Percentiles rank a stretch among this genome's conserved stretches.
These are phyloP conservation scores for Suricata suricatta DNA, from an alignment of 2,113 vertebrate genomes.

Conservation along the genomic window DNA sequence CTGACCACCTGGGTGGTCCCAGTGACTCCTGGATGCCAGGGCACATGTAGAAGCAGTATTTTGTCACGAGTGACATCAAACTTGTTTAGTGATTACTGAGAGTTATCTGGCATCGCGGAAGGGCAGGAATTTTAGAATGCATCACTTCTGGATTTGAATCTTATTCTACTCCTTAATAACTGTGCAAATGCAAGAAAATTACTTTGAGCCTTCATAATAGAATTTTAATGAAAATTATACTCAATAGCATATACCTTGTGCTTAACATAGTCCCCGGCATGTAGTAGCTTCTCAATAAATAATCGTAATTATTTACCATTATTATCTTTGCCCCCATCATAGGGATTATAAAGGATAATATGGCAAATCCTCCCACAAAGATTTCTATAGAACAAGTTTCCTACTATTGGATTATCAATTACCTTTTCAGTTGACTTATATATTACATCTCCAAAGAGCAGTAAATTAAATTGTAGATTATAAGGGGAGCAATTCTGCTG, in stretches of 20 bases:
- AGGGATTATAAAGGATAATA: background rate
- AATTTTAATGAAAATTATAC: slow-evolving; percentile 24
- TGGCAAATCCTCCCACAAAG: background rate
- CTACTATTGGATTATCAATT: background rate
- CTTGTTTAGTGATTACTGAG: background rate
- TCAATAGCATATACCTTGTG: background rate
- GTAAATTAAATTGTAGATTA: background rate
- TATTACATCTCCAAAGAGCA: background rate
- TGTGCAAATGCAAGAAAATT: background rate
- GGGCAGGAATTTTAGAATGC: background rate
- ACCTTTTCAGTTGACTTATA: background rate
- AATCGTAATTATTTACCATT: background rate
- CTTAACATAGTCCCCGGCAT: background rate
- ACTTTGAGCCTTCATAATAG: background rate
- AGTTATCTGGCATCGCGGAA: background rate
- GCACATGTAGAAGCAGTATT: background rate
- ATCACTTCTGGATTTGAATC: background rate
- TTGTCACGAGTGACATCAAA: background rate
- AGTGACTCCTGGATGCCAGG: background rate
- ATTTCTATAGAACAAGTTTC: background rate
- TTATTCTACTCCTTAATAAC: background rate
- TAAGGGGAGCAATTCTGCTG: background rate
- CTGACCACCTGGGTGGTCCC: background rate
- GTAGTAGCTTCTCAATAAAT: background rate
- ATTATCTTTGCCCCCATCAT: background rate